Conservation (phyloP, 2,888 invertebrate genomes). For the Chelonus formosanus region DNA sequence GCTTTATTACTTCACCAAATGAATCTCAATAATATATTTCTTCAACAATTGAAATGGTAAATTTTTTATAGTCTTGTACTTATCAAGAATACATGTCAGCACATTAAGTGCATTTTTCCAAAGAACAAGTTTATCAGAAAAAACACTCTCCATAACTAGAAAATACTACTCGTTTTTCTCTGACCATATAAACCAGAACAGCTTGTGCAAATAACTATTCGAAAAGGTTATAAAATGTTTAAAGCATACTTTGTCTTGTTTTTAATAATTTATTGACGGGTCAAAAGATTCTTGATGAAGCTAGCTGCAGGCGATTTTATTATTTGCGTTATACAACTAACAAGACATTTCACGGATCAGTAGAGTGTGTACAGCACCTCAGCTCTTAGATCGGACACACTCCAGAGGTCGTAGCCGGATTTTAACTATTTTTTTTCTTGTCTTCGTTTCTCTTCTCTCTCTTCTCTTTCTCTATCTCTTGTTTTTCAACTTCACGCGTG, state of each 20-base stretch:
- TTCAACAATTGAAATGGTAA: too few species aligned
- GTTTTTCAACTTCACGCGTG: slow-evolving; percentile 24
- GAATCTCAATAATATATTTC: too few species aligned
- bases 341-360: slow-evolving; percentile 62
- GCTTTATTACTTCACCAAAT: too few species aligned
- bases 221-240: slow-evolving; percentile 12
- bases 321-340: slow-evolving; percentile 53
- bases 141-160: too few species aligned
- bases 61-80: too few species aligned
- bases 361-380: slow-evolving; percentile 43
- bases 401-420: slow-evolving; percentile 52
- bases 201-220: not conserved
- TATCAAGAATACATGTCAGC: too few species aligned
- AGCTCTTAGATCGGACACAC: slow-evolving; percentile 52
- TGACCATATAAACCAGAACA: not conserved
- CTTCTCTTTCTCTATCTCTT: slow-evolving; percentile 22
- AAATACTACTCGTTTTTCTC: not conserved
- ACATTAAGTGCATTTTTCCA: too few species aligned
- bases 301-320: slow-evolving; percentile 42
- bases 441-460: slow-evolving; percentile 37
- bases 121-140: too few species aligned
- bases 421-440: slow-evolving; percentile 6
- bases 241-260: slow-evolving; percentile 18
- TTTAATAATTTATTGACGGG: slow-evolving; percentile 19
- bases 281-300: slow-evolving; percentile 16